These are phyloP conservation scores for Marmota monax DNA, from an alignment of 2,113 vertebrate species.

Conservation along the genomic window DNA sequence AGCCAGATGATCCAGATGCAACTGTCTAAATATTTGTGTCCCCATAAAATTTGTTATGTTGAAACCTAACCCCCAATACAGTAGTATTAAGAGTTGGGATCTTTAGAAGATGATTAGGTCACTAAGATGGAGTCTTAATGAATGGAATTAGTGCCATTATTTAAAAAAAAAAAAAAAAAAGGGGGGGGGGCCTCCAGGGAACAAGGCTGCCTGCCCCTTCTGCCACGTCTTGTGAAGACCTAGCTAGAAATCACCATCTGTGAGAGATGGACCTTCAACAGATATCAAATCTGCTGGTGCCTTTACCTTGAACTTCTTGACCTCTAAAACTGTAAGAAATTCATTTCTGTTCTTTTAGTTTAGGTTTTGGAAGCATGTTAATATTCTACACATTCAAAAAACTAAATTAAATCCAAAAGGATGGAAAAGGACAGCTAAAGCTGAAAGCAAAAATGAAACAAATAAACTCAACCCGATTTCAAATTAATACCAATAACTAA, in stretches of 20 bases:
- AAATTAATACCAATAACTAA: background rate
- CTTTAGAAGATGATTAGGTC: background rate
- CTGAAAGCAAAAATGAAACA: conserved; percentile 1
- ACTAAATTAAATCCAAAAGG: background rate
- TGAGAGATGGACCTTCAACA: background rate
- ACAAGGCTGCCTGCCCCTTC: background rate
- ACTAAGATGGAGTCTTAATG: background rate
- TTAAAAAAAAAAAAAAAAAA: background rate
- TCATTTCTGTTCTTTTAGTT: background rate
- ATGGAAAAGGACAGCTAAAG: background rate
- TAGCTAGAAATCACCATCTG: background rate
- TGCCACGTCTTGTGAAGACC: background rate
- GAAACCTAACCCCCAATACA: background rate
- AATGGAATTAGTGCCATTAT: background rate
- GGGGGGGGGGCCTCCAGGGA: background rate
- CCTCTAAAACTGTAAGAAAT: background rate
- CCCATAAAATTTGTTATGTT: background rate
- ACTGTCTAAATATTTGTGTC: background rate
- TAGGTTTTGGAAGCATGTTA: background rate
- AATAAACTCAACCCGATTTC: background rate
- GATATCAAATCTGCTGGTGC: background rate
- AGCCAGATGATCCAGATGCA: background rate
- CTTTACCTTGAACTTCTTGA: background rate
- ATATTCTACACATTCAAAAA: background rate
- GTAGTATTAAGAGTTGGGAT: background rate